Conservation (phyloP, 2,888 invertebrate genomes). For the Coelopa pilipes region DNA sequence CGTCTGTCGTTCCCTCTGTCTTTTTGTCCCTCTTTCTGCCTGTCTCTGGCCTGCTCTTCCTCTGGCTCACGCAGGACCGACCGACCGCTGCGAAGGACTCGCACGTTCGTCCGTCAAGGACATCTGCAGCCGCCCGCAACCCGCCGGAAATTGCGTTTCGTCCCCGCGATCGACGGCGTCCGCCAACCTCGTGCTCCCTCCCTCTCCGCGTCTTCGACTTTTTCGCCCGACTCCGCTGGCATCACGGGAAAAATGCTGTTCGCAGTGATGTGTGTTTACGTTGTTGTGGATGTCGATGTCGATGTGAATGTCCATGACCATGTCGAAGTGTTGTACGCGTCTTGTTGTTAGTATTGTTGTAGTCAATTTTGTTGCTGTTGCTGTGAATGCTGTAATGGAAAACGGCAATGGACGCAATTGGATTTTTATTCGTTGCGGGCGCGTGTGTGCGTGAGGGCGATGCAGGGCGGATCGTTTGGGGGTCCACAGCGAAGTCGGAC, state of each 20-base stretch:
- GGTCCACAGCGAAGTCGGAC: no score
- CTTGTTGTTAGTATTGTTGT: no score
- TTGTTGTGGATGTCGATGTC: neutral
- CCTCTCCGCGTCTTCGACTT: neutral
- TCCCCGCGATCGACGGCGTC: neutral
- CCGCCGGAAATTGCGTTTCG: no score
- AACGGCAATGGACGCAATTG: constrained; percentile 40
- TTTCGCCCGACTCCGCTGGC: neutral
- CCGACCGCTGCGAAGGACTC: no score
- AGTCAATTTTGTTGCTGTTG: neutral
- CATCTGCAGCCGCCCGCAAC: no score
- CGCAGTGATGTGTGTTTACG: neutral
- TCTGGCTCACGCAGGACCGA: no score
- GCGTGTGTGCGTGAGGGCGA: constrained; percentile 13
- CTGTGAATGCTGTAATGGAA: constrained; percentile 12
- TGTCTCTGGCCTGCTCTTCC: neutral
- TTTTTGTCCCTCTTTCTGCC: no score
- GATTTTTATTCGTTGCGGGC: constrained; percentile 16
- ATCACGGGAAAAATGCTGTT: neutral
- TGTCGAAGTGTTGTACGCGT: neutral
- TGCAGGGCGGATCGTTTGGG: no score
- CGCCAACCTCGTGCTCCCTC: neutral
- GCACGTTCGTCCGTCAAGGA: no score
- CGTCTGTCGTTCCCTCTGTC: no score
- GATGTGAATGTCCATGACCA: neutral